These are phyloP conservation scores for Drosophila cracens DNA, from an alignment of 2,888 invertebrate species.

Conservation along the genomic window DNA sequence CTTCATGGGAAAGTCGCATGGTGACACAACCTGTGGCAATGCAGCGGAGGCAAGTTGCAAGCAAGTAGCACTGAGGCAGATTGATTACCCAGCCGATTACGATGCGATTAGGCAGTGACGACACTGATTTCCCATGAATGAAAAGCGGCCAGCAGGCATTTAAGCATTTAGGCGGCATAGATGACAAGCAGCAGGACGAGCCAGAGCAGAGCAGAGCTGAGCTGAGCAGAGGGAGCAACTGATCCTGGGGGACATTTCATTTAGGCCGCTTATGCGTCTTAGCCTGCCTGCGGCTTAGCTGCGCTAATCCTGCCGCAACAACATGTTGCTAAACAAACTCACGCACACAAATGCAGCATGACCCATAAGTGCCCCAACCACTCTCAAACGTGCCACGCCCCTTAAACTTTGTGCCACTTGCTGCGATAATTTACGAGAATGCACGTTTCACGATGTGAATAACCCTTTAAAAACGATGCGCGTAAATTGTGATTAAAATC, in stretches of 20 bases:
- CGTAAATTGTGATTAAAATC: constrained; percentile 80
- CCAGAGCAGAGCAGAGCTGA: too few species aligned
- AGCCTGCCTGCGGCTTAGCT: constrained; percentile 50
- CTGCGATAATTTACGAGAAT: constrained; percentile 64
- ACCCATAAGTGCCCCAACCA: not conserved
- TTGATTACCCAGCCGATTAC: constrained; percentile 76
- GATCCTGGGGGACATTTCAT: constrained; percentile 38
- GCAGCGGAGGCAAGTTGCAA: constrained; percentile 67
- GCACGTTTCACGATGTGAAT: constrained; percentile 37
- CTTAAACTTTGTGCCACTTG: constrained; percentile 26
- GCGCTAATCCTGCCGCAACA: constrained; percentile 76
- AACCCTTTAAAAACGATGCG: constrained; percentile 50
- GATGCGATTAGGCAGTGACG: constrained; percentile 52
- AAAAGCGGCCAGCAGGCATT: constrained; percentile 16
- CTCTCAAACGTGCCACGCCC: not conserved
- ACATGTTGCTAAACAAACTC: constrained; percentile 45
- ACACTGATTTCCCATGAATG: constrained; percentile 67
- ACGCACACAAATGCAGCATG: not conserved
- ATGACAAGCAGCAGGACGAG: not conserved
- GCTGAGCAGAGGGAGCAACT: not conserved
- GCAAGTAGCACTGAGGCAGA: constrained; percentile 47
- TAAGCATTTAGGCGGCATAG: constrained; percentile 2
- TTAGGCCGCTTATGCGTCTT: constrained; percentile 49
- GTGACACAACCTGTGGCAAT: constrained; percentile 77
- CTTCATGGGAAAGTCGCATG: constrained; percentile 53